phyloP scores from a whole-genome alignment of 2,113 vertebrate species.

The Prietella phreatophila region DNA sequence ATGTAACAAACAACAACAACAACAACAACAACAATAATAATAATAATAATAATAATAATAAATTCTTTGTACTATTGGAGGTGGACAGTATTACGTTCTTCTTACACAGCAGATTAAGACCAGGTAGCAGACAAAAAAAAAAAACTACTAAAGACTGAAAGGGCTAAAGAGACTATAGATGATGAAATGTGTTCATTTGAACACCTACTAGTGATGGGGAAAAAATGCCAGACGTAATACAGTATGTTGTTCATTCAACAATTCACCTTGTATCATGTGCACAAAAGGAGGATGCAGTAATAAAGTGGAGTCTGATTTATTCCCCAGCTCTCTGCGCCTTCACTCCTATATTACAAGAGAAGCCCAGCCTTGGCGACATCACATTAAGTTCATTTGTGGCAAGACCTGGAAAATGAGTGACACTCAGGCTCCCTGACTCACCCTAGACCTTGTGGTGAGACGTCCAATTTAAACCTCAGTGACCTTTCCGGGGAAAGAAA shows the following conservation, averaged over 20 bases:
- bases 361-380: conserved; percentile 41
- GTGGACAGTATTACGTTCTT: too few relatives aligned
- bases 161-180: too few relatives aligned
- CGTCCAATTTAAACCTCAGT: conserved; percentile 60
- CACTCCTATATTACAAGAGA: background rate
- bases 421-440: conserved; percentile 50
- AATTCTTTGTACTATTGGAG: too few relatives aligned
- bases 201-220: background rate
- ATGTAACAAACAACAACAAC: background rate
- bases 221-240: background rate
- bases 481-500: conserved; percentile 63
- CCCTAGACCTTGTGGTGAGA: conserved; percentile 52
- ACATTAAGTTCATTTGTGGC: conserved; percentile 43
- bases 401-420: conserved; percentile 45
- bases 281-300: background rate
- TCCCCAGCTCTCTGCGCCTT: background rate
- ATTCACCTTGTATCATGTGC: too few relatives aligned
- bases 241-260: background rate
- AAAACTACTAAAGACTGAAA: too few relatives aligned
- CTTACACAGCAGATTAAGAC: too few relatives aligned
- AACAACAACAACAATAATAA: too few relatives aligned
- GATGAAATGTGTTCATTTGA: too few relatives aligned
- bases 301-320: background rate
- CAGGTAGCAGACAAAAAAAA: too few relatives aligned
- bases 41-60: too few relatives aligned